Evolutionary conservation across 2,888 invertebrate species (phyloP), one percentile per base, ranked within the genome.

Genomic region (Gnatocerus cornutus): DNA sequence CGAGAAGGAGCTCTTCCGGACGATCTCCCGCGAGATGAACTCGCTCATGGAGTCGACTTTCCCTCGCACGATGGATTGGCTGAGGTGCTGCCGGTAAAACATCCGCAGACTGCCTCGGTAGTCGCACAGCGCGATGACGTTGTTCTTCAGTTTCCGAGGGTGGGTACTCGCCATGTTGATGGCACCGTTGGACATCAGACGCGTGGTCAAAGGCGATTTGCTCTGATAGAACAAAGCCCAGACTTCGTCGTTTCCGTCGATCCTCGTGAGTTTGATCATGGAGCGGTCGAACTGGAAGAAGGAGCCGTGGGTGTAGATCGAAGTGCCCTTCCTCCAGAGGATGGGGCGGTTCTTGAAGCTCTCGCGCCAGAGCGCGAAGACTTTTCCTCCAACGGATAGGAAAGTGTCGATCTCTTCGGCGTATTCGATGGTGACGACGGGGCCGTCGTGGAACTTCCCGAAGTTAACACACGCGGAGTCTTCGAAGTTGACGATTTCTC

Each of bases 151-250:
- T 16, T 55, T 64, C 55, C 74, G 65, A 3, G 79, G 77, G 69
- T 80, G 79, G 8, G 61, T 56, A 13, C 46, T 76, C 0, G 76
- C 73, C 5, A 74, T 68, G 3, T 77, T 78, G 10, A 80, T 52
- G 65, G 73, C 76, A 5, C 75, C 73, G 48, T 79, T 79, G 0
- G 68, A 68, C 55, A 78, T 74, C 12, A 76, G 71, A 55, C 71
- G 53, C 0, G 62, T 66, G 29, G 50, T 69, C 2, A 72, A 41
- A 0, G 79, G 77, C 72, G 89, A 88, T 75, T 94, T 91, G 73
- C 91, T 91, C 79, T 89, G 88, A 52, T 90, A 85, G 66, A 92
- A 83, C 65, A 96, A 85, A 85, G 95, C 92, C 96, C 96, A 96
- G 8, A 91, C 89, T 84, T 96, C 95, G 9, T 94, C 85, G 67